Base-by-base conservation (phyloP, 92 coral and sea anemone genomes). In the Montipora capitata region DNA sequence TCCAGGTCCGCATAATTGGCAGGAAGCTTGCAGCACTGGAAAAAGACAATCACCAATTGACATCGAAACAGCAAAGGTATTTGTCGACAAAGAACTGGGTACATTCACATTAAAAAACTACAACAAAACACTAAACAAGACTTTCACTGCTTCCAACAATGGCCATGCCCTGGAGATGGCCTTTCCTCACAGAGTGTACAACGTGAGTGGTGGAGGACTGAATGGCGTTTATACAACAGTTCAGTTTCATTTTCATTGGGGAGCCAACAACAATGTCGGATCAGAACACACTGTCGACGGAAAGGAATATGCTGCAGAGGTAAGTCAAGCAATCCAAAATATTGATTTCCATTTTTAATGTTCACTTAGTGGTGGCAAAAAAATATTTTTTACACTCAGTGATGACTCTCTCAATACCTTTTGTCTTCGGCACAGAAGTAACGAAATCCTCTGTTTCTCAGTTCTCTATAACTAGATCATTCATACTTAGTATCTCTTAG, bases 221-320 rank as follows among this genome's bases (percentile, higher is more conserved):
- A 74, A 44, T 18, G 96, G 93, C 14, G 69, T 11, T 16, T 94
- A 67, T 49, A 80, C 59, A 3, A 57, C 88, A 38, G 69, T 75
- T 0, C 72, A 48, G 7, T 67, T 87, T 42, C 94, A 91, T 56
- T 91, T 94, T 48, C 96, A 94, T 76, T 94, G 90, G 92, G 96
- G 94, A 10, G 72, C 79, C 27, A 56, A 61, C 42, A 71, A 77
- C 42, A 16, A 41, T 3, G 78, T 76, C 3, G 96, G 96, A 5
- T 94, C 96, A 2, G 96, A 94, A 63, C 96, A 94, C 85, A 69
- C 64, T 1, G 68, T 94, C 13, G 76, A 88, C 15, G 93, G 93
- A 76, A 77, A 86, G 42, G 42, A 49, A 69, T 91, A 57, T 42
- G 85, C 96, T 0, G 96, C 96, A 16, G 95, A 94, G 95, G 96